Percentiles rank a stretch among this genome's conserved stretches.
phyloP scores from a whole-genome alignment of 2,113 vertebrate genomes.

The Chamaea fasciata region DNA sequence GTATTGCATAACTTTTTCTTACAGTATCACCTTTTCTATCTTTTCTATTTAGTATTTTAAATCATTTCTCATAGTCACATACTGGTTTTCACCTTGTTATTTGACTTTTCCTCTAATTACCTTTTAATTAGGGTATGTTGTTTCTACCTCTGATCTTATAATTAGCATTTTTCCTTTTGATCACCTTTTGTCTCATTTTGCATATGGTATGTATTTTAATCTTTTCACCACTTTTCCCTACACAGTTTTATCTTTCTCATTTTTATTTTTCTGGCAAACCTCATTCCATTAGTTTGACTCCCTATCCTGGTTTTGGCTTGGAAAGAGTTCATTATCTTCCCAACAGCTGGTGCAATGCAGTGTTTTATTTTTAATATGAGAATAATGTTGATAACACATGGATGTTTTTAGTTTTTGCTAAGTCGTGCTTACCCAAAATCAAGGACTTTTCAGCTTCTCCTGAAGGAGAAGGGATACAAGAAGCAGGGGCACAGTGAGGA shows the following conservation, averaged over 20 bases:
- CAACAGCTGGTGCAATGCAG: background rate
- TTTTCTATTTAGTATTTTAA: background rate
- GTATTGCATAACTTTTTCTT: background rate
- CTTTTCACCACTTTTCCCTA: background rate
- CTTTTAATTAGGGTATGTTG: background rate
- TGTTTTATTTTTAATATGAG: background rate
- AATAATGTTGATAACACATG: background rate
- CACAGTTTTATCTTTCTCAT: background rate
- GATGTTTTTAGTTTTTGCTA: background rate
- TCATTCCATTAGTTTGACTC: background rate
- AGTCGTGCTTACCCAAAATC: background rate
- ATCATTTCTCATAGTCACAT: background rate
- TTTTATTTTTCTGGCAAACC: background rate
- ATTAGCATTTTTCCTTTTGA: constrained; percentile 12
- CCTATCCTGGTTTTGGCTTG: background rate
- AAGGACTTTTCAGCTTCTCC: background rate
- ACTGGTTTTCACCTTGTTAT: background rate
- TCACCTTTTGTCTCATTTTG: background rate
- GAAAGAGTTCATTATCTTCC: background rate
- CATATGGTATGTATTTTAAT: background rate
- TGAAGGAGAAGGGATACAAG: background rate
- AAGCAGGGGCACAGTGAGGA: background rate
- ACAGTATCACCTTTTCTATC: background rate
- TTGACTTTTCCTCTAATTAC: background rate
- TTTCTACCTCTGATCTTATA: background rate